Percentiles rank a stretch among this genome's conserved stretches.
Conservation (phyloP, 2,888 invertebrate species). For the Epinotia ramella region DNA sequence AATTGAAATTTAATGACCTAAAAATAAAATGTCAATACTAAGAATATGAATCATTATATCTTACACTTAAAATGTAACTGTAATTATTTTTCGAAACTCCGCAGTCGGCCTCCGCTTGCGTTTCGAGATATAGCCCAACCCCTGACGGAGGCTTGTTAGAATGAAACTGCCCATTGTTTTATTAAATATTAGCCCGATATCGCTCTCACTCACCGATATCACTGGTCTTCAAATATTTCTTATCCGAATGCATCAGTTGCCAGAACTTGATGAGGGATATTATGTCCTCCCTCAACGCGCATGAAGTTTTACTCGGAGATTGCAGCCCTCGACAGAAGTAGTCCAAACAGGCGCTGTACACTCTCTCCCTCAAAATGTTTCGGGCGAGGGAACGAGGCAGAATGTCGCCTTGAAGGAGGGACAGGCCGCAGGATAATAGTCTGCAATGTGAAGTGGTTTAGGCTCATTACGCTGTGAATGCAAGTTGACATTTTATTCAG, state of each 20-base stretch:
- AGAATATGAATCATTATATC: too few relatives aligned
- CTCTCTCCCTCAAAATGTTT: slow-evolving; percentile 96
- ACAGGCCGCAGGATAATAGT: slow-evolving; percentile 95
- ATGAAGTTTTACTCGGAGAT: slow-evolving; percentile 92
- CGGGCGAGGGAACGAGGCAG: slow-evolving; percentile 94
- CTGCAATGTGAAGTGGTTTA: slow-evolving; percentile 69
- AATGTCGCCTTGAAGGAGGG: slow-evolving; percentile 97
- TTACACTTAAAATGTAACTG: too few relatives aligned
- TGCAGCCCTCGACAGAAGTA: slow-evolving; percentile 97
- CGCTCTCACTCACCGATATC: slow-evolving; percentile 6
- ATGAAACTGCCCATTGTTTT: too few relatives aligned
- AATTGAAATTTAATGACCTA: too few relatives aligned
- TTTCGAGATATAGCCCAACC: too few relatives aligned
- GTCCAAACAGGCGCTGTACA: slow-evolving; percentile 97
- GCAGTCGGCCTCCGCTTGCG: too few relatives aligned
- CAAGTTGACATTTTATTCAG: not conserved
- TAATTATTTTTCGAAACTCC: too few relatives aligned
- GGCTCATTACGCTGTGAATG: not conserved
- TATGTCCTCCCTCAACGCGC: slow-evolving; percentile 95
- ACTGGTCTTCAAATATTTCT: slow-evolving; percentile 93
- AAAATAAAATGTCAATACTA: too few relatives aligned
- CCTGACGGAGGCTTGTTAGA: too few relatives aligned
- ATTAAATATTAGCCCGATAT: not conserved
- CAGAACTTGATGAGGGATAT: slow-evolving; percentile 96
- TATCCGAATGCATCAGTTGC: slow-evolving; percentile 97